phyloP scores from a whole-genome alignment of 2,113 vertebrate genomes.

The Lanius ludovicianus region DNA sequence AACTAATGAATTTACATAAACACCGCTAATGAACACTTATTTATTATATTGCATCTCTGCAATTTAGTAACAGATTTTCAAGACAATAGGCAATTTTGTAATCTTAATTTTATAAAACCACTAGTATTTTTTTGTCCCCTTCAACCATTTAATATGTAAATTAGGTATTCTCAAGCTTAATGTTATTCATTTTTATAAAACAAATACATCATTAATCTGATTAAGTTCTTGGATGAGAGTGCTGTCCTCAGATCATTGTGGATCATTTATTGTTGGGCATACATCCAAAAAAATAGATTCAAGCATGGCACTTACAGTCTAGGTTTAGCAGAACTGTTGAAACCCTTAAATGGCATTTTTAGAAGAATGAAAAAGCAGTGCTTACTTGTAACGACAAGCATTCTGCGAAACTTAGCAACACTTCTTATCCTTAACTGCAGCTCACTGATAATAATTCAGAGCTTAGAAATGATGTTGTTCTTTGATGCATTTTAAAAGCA shows the following conservation, averaged over 20 bases:
- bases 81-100: conserved; percentile 76
- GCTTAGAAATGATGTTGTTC: conserved; percentile 58
- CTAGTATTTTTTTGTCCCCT: conserved; percentile 71
- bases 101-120: conserved; percentile 72
- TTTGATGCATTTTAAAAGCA: conserved; percentile 55
- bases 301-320: conserved; percentile 73
- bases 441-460: conserved; percentile 66
- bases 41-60: conserved; percentile 75
- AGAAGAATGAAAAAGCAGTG: conserved; percentile 61
- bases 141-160: conserved; percentile 79
- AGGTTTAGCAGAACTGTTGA: conserved; percentile 69
- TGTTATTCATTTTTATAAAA: conserved; percentile 89
- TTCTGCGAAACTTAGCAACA: conserved; percentile 71
- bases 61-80: conserved; percentile 75
- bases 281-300: conserved; percentile 79
- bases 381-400: conserved; percentile 55
- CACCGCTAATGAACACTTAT: conserved; percentile 66
- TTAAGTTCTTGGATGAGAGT: conserved; percentile 84
- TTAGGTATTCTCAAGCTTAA: conserved; percentile 80
- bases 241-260: conserved; percentile 80
- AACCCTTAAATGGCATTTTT: conserved; percentile 66
- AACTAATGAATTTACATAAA: conserved; percentile 71
- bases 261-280: conserved; percentile 80
- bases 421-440: conserved; percentile 73
- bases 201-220: conserved; percentile 94